Conservation (phyloP, 1,140 invertebrate genomes). For the Cyphomyrmex costatus region DNA sequence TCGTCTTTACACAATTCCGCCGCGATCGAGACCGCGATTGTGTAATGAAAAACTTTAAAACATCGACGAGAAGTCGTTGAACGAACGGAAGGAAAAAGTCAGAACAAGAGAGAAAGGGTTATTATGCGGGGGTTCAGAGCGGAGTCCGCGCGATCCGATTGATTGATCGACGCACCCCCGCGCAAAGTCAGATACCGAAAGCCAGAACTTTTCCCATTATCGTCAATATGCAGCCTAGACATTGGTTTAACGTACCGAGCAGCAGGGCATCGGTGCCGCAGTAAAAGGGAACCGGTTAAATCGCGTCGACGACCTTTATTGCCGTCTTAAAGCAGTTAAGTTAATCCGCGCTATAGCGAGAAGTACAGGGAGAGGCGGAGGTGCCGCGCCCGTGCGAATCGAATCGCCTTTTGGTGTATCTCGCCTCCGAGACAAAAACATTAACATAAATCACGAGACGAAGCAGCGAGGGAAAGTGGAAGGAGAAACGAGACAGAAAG, state of each 20-base stretch:
- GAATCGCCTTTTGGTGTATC: conserved; percentile 86
- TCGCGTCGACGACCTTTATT: conserved; percentile 84
- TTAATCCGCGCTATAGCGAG: conserved; percentile 82
- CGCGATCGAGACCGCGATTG: neutral
- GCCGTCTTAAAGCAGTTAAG: conserved; percentile 86
- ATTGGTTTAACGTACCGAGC: conserved; percentile 71
- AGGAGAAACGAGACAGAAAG: conserved; percentile 27
- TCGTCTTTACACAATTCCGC: neutral
- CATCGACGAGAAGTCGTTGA: conserved; percentile 8
- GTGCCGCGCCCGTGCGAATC: conserved; percentile 74
- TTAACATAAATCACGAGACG: conserved; percentile 86
- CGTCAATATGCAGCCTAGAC: conserved; percentile 82
- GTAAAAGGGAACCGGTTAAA: conserved; percentile 85
- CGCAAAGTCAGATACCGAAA: conserved; percentile 79
- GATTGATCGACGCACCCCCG: conserved; percentile 83
- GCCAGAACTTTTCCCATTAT: conserved; percentile 84
- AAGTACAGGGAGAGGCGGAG: conserved; percentile 66
- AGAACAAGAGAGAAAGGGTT: conserved; percentile 65
- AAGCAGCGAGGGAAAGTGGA: conserved; percentile 16
- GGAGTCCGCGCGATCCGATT: conserved; percentile 71
- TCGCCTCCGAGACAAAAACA: conserved; percentile 86
- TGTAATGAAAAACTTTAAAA: conserved; percentile 45
- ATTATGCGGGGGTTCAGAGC: conserved; percentile 43
- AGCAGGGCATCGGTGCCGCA: conserved; percentile 70
- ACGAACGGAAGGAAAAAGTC: conserved; percentile 29